Evolutionary conservation across 23 tunicate genomes (phyloP), one percentile per base, ranked within the genome.

Genomic region (Aplidium turbinatum): DNA sequence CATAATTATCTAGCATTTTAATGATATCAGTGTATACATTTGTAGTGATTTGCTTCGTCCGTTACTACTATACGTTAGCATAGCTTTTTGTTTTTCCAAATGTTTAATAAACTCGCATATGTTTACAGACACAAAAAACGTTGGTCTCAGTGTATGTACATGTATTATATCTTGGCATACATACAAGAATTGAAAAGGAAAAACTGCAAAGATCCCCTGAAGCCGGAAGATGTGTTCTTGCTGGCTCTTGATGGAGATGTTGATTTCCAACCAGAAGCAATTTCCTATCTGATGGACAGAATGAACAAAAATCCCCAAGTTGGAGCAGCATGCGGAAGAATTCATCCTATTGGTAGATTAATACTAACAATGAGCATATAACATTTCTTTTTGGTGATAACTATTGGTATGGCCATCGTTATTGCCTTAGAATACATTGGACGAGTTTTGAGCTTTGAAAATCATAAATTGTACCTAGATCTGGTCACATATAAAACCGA

Each of bases 61-160:
- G n/a, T n/a, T n/a, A n/a, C n/a, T n/a, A n/a, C n/a, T n/a, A n/a
- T n/a, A n/a, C n/a, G n/a, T n/a, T n/a, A n/a, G n/a, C n/a, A n/a
- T n/a, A n/a, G n/a, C n/a, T n/a, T n/a, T n/a, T n/a, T n/a, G n/a
- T n/a, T n/a, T n/a, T n/a, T n/a, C n/a, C n/a, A n/a, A n/a, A n/a
- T n/a, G n/a, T n/a, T n/a, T n/a, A n/a, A n/a, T n/a, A n/a, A n/a
- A n/a, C n/a, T n/a, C n/a, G n/a, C n/a, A n/a, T n/a, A n/a, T n/a
- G n/a, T n/a, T n/a, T n/a, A n/a, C 61, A 87, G 94, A 65, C 93
- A 94, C 38, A 78, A 95, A 31, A 94, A 94, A 57, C 86, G 99
- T 22, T 94, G 99, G 99, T 86, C 95, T 25, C 99, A 94, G 63
- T 87, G 93, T 82, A 95, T 95, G 99, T 95, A 95, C 87, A 79